Evolutionary conservation across 2,888 invertebrate genomes (phyloP).

Genomic region (Megastigmus dorsalis): DNA sequence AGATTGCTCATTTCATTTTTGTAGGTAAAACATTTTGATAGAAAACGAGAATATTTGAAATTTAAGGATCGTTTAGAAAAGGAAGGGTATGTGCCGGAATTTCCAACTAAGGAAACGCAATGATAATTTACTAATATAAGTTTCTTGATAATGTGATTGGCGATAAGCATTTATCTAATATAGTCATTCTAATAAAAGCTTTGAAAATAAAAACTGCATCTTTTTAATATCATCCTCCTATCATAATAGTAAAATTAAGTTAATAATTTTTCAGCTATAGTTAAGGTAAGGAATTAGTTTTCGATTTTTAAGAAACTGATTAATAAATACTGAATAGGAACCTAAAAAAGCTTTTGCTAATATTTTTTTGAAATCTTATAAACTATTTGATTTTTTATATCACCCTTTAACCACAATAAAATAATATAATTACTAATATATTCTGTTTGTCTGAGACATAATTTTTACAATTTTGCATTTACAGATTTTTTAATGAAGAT

Average conservation of each 20-base stretch:
- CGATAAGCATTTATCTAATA: slow-evolving; percentile 56
- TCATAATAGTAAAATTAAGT: background rate
- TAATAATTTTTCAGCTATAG: background rate
- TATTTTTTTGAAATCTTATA: background rate
- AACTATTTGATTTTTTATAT: background rate
- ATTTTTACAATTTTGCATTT: slow-evolving; percentile 19
- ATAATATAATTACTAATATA: background rate
- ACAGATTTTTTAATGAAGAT: slow-evolving; percentile 15
- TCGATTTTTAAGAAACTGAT: slow-evolving; percentile 17
- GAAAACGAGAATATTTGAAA: slow-evolving; percentile 89
- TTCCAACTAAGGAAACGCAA: slow-evolving; percentile 70
- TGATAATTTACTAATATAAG: slow-evolving; percentile 72
- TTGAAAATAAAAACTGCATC: slow-evolving; percentile 46
- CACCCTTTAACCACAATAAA: too few species aligned
- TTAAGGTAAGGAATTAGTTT: slow-evolving; percentile 25
- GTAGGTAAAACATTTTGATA: slow-evolving; percentile 92
- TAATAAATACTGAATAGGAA: background rate
- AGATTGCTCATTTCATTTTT: slow-evolving; percentile 56
- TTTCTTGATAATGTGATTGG: slow-evolving; percentile 62
- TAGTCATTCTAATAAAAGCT: slow-evolving; percentile 70
- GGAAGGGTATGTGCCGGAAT: slow-evolving; percentile 88
- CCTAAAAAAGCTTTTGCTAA: background rate
- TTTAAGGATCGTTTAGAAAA: slow-evolving; percentile 92
- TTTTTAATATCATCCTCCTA: slow-evolving; percentile 30
- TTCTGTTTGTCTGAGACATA: background rate